A percentile compares a stretch with the other conserved stretches of the same genome.
These are phyloP conservation scores for Atherix ibis DNA, from an alignment of 2,888 invertebrate genomes.

Conservation along the genomic window DNA sequence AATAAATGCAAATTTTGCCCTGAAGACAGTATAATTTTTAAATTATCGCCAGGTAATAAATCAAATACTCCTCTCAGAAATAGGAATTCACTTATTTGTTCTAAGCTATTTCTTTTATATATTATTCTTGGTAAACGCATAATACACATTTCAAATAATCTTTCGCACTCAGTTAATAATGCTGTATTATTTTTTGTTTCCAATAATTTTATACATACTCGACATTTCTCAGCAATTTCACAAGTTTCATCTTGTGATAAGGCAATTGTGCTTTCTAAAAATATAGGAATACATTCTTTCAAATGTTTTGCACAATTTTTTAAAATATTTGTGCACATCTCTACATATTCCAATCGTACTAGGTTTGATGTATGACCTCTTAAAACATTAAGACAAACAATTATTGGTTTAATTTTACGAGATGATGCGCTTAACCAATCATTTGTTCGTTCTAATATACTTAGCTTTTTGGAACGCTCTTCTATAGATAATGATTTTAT, in stretches of 20 bases:
- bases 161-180: too few relatives aligned
- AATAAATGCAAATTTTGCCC: conserved; percentile 39
- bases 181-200: conserved; percentile 28
- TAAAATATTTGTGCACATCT: conserved; percentile 41
- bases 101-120: conserved; percentile 46
- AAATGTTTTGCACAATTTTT: conserved; percentile 47
- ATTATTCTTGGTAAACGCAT: conserved; percentile 46
- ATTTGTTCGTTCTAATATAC: conserved; percentile 17
- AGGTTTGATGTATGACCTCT: conserved; percentile 42
- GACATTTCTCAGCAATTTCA: too few relatives aligned
- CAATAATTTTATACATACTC: conserved; percentile 29
- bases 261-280: conserved; percentile 51
- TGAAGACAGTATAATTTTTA: conserved; percentile 40
- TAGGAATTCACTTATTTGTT: conserved; percentile 46
- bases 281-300: conserved; percentile 39
- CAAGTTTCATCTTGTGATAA: conserved; percentile 50
- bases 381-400: conserved; percentile 35
- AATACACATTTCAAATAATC: conserved; percentile 25
- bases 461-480: conserved; percentile 17
- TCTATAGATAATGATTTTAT: conserved; percentile 15
- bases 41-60: conserved; percentile 39
- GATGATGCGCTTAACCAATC: conserved; percentile 33
- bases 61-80: conserved; percentile 51
- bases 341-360: conserved; percentile 46
- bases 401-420: conserved; percentile 20